Base-by-base conservation (phyloP, 2,888 invertebrate genomes). In the Thecocarcelia acutangulata region DNA sequence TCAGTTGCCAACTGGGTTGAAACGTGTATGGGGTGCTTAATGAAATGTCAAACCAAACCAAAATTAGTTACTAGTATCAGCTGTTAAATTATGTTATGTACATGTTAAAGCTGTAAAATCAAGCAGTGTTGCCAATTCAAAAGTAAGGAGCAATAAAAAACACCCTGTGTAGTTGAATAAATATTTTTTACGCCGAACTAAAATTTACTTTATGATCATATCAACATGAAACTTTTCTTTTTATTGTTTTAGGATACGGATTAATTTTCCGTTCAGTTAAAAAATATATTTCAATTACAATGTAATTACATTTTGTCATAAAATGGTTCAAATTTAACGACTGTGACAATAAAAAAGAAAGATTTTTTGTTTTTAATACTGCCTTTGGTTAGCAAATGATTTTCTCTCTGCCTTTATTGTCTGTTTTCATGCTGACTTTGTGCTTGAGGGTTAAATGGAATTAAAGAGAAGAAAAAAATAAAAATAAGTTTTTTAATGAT, bases 401-500 rank as follows among this genome's bases (percentile, higher is more conserved):
- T 54, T 72, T 52, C 17, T 15, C 17, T 21, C 2, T 46, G 15
- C 58, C 58, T 58, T 66, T 64, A 48, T 42, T 42, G 28, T 59
- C 50, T 58, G 9, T 24, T 64, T 50, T 42, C 58, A 33, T 40
- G 24, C 37, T 28, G 24, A 66, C 66, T 50, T 58, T 50, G 12
- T n/a, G 66, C 75, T 42, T 56, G 11, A 46, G 50, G 58, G 66
- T 33, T 66, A 46, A 74, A 74, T 74, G 64, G 11, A 74, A 56
- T 50, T 56, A 64, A 54, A 74, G 17, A 15, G 19, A 63, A 63
- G 11, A 46, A 21, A 24, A 56, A 42, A 61, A 9, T 15, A 40
- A 46, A 33, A 66, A 66, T 4, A 37, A 50, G n/a, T 50, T 33
- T 68, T 76, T 80, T 76, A 81, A 81, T 73, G 80, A 76, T 81